Evolutionary conservation across 2,113 vertebrate genomes (phyloP), one percentile per base, ranked within the genome.

Genomic region (Tenrec ecaudatus): DNA sequence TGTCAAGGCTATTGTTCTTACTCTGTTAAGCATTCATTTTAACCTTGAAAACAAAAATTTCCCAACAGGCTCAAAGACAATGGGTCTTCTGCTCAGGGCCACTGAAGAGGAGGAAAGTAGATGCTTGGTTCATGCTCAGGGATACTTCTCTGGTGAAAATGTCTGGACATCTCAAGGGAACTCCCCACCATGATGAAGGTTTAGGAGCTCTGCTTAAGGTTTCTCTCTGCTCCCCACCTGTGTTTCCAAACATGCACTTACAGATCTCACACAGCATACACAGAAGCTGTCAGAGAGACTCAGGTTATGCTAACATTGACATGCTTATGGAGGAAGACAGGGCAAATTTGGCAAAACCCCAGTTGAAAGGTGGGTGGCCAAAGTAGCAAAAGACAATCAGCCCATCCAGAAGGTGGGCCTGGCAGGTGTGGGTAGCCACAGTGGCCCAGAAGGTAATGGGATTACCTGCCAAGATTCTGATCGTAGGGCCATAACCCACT

Each of bases 181-280:
- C 40, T 5, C 7, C 16, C 27, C 53, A 79, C 64, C 66, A 36
- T 0, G 6, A 79, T 0, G 6, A 14, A 47, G 47, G 58, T 25
- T n/a, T 2, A 7, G 60, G 3, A 38, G 27, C 47, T 92, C 53
- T 68, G 83, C 7, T 31, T 25, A 25, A 66, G 9, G 1, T 15
- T 0, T 53, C n/a, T 40, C 0, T 53, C 47, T 53, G 17, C 64
- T 75, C 23, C 15, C 23, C 15, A 2, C 1, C 43, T 75, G 31
- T 16, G 10, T 0, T 3, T 71, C 47, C n/a, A 19, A 15, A 0
- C 4, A 14, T 19, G 27, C 6, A 33, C 23, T 23, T 29, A 25
- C 15, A 17, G 10, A 40, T 40, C 25, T 79, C 47, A 22, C 47
- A 2, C 0, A 2, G 31, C 20, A 31, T 0, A 19, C 0, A 57